phyloP scores from a whole-genome alignment of 1,140 invertebrate genomes.

The Bombus pascuorum region DNA sequence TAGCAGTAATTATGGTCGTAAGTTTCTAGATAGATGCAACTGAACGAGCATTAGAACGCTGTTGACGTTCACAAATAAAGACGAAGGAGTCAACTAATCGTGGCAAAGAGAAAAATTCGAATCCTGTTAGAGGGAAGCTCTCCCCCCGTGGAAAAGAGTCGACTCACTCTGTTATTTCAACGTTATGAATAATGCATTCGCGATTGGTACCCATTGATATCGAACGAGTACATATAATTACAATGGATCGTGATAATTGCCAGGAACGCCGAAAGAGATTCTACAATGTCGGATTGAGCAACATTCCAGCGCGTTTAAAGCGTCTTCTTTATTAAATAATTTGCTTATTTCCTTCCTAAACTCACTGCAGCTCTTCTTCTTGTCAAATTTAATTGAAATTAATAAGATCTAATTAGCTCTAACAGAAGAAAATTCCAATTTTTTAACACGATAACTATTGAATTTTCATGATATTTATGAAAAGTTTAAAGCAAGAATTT shows the following conservation, averaged over 20 bases:
- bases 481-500: too few relatives aligned
- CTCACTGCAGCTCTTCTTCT: neutral
- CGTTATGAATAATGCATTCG: slow-evolving; percentile 78
- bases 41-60: neutral
- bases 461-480: too few relatives aligned
- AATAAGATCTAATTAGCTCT: too few relatives aligned
- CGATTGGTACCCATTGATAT: slow-evolving; percentile 72
- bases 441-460: too few relatives aligned
- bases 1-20: neutral
- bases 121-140: slow-evolving; percentile 3
- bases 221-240: slow-evolving; percentile 68
- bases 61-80: neutral
- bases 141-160: neutral
- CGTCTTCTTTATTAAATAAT: neutral
- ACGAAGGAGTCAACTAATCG: slow-evolving; percentile 52
- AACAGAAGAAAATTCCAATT: too few relatives aligned
- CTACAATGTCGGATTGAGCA: slow-evolving; percentile 36
- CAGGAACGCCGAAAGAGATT: slow-evolving; percentile 54
- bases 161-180: slow-evolving; percentile 55
- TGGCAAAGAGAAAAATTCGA: slow-evolving; percentile 12
- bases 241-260: slow-evolving; percentile 71
- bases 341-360: neutral
- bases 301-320: neutral
- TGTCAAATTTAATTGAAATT: too few relatives aligned
- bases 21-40: neutral